Base-by-base conservation (phyloP, 2,888 invertebrate genomes). In the Deilephila elpenor region DNA sequence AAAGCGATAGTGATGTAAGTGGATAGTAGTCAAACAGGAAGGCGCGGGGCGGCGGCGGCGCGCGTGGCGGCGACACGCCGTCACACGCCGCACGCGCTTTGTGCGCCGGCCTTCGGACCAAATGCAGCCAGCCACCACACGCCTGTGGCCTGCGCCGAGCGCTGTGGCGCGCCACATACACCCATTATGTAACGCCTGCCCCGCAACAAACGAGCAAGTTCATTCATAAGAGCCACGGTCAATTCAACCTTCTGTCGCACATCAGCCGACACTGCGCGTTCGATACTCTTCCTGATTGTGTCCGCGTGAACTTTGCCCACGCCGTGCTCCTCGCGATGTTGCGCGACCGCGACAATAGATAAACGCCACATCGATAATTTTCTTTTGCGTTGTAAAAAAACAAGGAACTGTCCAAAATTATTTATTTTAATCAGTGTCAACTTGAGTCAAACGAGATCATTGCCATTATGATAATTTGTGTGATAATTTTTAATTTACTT, bases 1-100 rank as follows among this genome's bases (percentile, higher is more conserved):
- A 93, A 93, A 93, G 91, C 91, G 91, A 93, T 92, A 94, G 94
- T 93, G 93, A 93, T 93, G 93, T 93, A 92, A 93, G 93, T 90
- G 88, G 91, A 93, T 94, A 93, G 94, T 93, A 90, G 94, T 94
- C 92, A 93, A 94, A 93, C 94, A 94, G 94, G 94, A 94, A 94
- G 92, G 88, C 84, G 91, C 88, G 90, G 88, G 90, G 92, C 91
- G 44, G 11, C 91, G 44, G 11, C 20, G 44, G 91, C 91, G 91
- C 92, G 92, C 90, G 93, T 91, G 92, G 93, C 88, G 87, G 86
- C 64, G 64, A 60, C 60, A 60, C 60, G 29, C 29, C 17, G 86
- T 88, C 88, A 89, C 90, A 90, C 86, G 87, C 88, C 85, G 88
- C 87, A 85, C 89, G 86, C 89, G 91, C 91, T 90, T 90, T 90